phyloP scores from a whole-genome alignment of 1,140 invertebrate genomes.

The Eciton burchellii region DNA sequence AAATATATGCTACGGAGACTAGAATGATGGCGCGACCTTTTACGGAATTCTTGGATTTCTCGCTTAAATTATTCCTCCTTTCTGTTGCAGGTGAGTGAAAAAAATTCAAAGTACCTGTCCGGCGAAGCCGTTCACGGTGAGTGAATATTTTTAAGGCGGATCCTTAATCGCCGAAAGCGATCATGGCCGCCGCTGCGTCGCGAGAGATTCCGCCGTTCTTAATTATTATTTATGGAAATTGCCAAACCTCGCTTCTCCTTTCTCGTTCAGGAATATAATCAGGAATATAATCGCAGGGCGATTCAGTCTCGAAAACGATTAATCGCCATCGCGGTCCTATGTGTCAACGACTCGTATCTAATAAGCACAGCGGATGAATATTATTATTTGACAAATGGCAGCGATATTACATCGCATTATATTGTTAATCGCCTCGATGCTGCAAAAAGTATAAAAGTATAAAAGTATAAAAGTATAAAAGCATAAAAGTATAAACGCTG shows the following conservation, averaged over 20 bases:
- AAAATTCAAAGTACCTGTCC: background rate
- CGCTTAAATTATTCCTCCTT: constrained; percentile 29
- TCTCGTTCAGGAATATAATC: too few species aligned
- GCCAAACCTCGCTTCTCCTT: background rate
- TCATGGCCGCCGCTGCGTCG: background rate
- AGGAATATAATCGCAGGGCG: too few species aligned
- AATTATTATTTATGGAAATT: constrained; percentile 19
- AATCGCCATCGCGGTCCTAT: too few species aligned
- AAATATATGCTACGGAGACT: background rate
- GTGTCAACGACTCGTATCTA: too few species aligned
- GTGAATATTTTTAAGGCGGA: constrained; percentile 10
- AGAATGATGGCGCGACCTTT: background rate
- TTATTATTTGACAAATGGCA: too few species aligned
- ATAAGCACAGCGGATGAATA: too few species aligned
- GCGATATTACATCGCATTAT: too few species aligned
- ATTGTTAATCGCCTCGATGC: too few species aligned
- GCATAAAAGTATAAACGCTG: background rate
- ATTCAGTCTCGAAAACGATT: too few species aligned
- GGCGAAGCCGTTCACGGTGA: constrained; percentile 18
- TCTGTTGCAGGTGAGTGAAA: constrained; percentile 69
- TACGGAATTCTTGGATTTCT: background rate
- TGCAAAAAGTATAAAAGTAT: too few species aligned
- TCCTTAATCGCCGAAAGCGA: background rate
- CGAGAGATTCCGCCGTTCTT: background rate
- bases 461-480: background rate